Conservation (phyloP, 2,113 vertebrate genomes). For the Petaurus breviceps region DNA sequence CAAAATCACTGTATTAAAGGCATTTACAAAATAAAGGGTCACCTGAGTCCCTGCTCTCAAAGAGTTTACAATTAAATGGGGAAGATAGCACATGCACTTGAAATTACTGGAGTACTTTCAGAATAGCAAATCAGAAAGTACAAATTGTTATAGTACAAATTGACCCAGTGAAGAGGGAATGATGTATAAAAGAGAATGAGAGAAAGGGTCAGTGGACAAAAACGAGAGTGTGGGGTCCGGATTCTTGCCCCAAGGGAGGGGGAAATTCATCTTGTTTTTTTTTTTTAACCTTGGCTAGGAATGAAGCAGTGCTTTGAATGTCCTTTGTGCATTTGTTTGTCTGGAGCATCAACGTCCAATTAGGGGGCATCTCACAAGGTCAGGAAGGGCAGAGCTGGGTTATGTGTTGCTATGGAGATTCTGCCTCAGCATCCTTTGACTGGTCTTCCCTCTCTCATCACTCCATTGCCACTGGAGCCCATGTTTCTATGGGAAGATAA, state of each 20-base stretch:
- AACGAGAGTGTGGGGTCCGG: not conserved
- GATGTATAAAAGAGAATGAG: not conserved
- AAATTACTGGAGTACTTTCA: not conserved
- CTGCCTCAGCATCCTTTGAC: not conserved
- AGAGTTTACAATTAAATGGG: not conserved
- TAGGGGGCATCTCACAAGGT: fast-evolving
- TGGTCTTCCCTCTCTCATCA: not conserved
- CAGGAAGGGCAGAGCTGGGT: not conserved
- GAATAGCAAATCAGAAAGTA: not conserved
- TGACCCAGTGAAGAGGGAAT: not conserved
- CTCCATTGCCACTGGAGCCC: not conserved
- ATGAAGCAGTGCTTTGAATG: not conserved
- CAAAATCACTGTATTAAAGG: not conserved
- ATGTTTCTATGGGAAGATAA: not conserved
- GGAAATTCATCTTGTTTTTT: not conserved
- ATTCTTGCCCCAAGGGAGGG: not conserved
- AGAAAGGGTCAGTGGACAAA: not conserved
- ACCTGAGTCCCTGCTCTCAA: not conserved
- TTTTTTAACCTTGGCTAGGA: not conserved
- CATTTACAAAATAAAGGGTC: not conserved
- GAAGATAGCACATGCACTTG: not conserved
- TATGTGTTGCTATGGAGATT: not conserved
- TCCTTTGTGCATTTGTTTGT: not conserved
- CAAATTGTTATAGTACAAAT: not conserved
- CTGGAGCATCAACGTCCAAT: not conserved